phyloP scores from a whole-genome alignment of 2,888 invertebrate genomes.

The Sceliomorpha sp. region DNA sequence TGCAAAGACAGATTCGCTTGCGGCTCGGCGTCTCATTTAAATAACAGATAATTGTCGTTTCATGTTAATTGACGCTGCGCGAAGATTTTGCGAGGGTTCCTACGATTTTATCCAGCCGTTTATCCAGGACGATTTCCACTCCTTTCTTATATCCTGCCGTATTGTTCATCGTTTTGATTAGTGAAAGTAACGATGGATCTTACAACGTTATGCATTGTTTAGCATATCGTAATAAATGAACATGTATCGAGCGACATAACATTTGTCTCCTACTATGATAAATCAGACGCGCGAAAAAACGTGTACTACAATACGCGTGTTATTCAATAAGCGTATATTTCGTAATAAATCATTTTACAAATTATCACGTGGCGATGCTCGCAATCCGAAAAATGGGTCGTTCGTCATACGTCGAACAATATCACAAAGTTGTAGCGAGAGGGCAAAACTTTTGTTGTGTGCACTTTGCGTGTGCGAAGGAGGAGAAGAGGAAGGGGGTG shows the following conservation, averaged over 20 bases:
- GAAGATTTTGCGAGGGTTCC: constrained; percentile 68
- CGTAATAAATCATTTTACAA: background rate
- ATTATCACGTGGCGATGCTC: constrained; percentile 7
- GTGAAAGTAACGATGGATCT: too few relatives aligned
- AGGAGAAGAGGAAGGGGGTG: constrained; percentile 43
- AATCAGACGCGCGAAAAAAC: constrained; percentile 37
- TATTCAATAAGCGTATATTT: too few relatives aligned
- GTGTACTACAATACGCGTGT: too few relatives aligned
- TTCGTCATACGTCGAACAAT: constrained; percentile 51
- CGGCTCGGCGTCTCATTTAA: constrained; percentile 69
- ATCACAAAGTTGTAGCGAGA: constrained; percentile 51
- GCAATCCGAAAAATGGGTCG: constrained; percentile 48
- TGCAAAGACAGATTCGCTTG: constrained; percentile 64
- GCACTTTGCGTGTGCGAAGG: constrained; percentile 54
- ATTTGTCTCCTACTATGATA: constrained; percentile 21
- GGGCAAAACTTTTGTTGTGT: constrained; percentile 55
- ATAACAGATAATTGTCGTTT: constrained; percentile 76
- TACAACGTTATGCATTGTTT: too few relatives aligned
- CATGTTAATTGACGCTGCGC: constrained; percentile 74
- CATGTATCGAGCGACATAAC: too few relatives aligned
- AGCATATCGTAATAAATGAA: too few relatives aligned
- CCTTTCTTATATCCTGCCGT: too few relatives aligned
- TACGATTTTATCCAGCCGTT: constrained; percentile 61
- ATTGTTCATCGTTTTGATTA: too few relatives aligned
- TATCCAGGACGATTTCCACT: constrained; percentile 9